A percentile compares a stretch with the other conserved stretches of the same genome.
These are phyloP conservation scores for Cheilosia vernalis DNA, from an alignment of 2,888 invertebrate genomes.

Conservation along the genomic window DNA sequence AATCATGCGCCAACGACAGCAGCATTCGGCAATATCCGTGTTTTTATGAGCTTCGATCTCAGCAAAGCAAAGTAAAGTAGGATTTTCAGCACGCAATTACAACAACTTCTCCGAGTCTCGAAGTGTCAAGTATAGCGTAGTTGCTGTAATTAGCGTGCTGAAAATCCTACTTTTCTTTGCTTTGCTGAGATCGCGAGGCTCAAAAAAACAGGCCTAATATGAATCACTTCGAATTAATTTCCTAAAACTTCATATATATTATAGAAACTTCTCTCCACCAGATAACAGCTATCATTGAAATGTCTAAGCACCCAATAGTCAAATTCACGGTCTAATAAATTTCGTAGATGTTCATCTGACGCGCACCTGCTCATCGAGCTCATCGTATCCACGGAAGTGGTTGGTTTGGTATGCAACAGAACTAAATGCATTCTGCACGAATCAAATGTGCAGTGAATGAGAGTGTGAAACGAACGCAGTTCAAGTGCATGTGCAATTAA, in stretches of 20 bases:
- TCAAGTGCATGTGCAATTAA: conserved; percentile 66
- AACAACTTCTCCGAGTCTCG: no score
- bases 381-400: conserved; percentile 61
- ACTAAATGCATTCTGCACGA: conserved; percentile 52
- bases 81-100: no score
- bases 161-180: no score
- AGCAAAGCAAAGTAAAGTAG: no score
- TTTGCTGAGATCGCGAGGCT: no score
- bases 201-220: no score
- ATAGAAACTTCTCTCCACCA: not conserved
- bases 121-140: no score
- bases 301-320: conserved; percentile 57
- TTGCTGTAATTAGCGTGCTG: no score
- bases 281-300: conserved; percentile 29
- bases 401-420: conserved; percentile 10
- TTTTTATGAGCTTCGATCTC: no score
- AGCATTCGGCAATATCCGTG: conserved; percentile 35
- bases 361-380: conserved; percentile 65
- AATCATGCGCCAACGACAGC: conserved; percentile 13
- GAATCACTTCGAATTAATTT: not conserved
- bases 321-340: conserved; percentile 69
- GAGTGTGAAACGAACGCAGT: conserved; percentile 72
- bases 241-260: no score
- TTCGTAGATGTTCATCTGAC: conserved; percentile 72
- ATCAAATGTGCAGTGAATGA: conserved; percentile 44